Evolutionary conservation across 2,797 vertebrate genomes (phyloP).

Genomic region (Acomys russatus): DNA sequence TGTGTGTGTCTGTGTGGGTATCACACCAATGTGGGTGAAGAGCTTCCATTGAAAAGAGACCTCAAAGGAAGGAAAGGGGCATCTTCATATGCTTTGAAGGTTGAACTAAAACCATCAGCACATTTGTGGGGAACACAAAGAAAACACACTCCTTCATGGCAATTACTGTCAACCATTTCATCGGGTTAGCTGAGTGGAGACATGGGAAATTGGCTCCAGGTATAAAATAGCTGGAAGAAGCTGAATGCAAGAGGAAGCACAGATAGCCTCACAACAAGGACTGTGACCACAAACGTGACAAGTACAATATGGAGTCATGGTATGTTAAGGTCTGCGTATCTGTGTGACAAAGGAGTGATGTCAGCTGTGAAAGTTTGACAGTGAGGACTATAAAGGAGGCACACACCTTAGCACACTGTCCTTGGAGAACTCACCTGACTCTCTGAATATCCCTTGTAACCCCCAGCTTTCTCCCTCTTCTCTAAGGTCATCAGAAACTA

Average conservation of each 20-base stretch:
- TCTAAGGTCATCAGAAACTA: neutral
- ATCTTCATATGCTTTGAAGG: neutral
- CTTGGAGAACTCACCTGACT: neutral
- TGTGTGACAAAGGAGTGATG: neutral
- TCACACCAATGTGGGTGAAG: neutral
- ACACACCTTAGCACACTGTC: neutral
- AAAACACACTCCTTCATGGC: neutral
- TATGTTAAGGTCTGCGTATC: neutral
- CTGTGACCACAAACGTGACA: neutral
- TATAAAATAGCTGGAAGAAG: neutral
- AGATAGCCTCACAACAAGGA: neutral
- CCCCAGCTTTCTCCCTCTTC: neutral
- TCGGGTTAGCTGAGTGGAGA: neutral
- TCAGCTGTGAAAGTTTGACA: neutral
- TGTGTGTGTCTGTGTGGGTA: too few species aligned
- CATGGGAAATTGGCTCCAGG: neutral
- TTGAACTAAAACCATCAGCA: neutral
- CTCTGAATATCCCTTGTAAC: neutral
- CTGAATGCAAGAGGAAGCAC: neutral
- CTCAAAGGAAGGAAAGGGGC: neutral
- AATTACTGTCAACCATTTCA: neutral
- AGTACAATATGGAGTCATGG: neutral
- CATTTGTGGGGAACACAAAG: neutral
- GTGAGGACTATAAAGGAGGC: accelerated
- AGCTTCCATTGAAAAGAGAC: neutral